Conservation (phyloP, 2,113 vertebrate genomes). For the Paedocypris sp. region DNA sequence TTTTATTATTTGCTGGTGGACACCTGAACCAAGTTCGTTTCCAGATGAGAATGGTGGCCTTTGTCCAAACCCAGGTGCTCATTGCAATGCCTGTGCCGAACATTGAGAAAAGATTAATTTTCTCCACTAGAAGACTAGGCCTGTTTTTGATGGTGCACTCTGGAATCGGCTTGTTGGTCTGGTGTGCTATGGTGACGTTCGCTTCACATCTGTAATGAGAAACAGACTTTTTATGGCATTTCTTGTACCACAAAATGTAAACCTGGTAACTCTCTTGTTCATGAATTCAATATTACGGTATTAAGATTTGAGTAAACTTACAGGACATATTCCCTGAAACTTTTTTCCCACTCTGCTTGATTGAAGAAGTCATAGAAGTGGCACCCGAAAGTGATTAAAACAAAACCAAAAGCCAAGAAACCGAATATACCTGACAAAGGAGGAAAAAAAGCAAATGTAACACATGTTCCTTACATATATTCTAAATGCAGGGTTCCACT, state of each 20-base stretch:
- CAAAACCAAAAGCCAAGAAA: conserved; percentile 91
- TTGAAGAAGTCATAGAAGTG: conserved; percentile 99
- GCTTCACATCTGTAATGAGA: conserved; percentile 75
- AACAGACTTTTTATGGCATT: background rate
- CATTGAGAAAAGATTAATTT: conserved; percentile 98
- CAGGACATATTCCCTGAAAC: conserved; percentile 95
- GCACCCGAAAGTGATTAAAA: conserved; percentile 93
- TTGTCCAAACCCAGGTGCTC: conserved; percentile 99
- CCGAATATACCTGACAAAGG: conserved; percentile 80
- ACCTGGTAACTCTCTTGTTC: background rate
- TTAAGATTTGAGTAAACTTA: conserved; percentile 52
- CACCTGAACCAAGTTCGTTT: conserved; percentile 95
- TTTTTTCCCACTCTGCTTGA: conserved; percentile 93
- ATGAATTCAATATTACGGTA: background rate
- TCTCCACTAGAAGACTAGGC: conserved; percentile 89
- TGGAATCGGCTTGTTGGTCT: conserved; percentile 89
- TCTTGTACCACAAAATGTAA: background rate
- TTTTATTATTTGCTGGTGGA: background rate
- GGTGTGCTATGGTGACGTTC: conserved; percentile 89
- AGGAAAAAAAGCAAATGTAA: background rate
- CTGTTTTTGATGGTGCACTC: conserved; percentile 94
- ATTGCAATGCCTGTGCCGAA: conserved; percentile 93
- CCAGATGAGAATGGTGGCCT: conserved; percentile 96
- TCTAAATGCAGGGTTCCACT: too few relatives aligned
- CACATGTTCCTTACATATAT: background rate